Base-by-base conservation (phyloP, 2,113 vertebrate genomes). In the Hemiscyllium ocellatum region DNA sequence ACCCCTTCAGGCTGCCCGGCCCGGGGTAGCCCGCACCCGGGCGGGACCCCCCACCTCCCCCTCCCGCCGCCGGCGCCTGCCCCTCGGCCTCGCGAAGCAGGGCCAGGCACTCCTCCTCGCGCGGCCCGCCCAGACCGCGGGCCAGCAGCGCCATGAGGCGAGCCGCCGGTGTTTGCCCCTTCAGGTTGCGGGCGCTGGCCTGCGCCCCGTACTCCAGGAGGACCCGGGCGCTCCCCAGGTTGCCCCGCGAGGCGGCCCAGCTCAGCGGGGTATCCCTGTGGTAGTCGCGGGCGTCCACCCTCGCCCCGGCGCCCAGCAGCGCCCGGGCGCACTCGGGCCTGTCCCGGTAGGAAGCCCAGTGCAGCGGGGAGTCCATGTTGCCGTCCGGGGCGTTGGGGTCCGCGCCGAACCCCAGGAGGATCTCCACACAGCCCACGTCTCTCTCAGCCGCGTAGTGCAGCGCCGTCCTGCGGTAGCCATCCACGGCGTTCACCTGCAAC, bases 331-430 rank as follows among this genome's bases (percentile, higher is more conserved):
- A 99, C 96, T 98, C 99, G 0, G 98, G 98, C 96, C 98, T 99
- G 97, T 99, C 99, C 97, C 99, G 99, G 96, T 99, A 99, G 96
- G 99, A 98, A 0, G 99, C 99, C 99, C 99, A 99, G 97, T 99
- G 99, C 37, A 99, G 98, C 0, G 99, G 99, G 0, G 99, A 99
- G 97, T 99, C 99, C 97, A 98, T 98, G 97, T 99, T 99, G 72
- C 99, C 99, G 0, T 99, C 99, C 96, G 98, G 97, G 0, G 98
- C 98, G 0, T 99, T 98, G 95, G 99, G 98, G 96, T 98, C 97
- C 70, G 99, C 99, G 0, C 99, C 99, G 0, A 99, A 99, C 95
- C 99, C 99, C 97, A 99, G 42, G 0, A 99, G 97, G 80, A 99
- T 98, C 96, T 99, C 99, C 96, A 99, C 99, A 0, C 99, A 99